phyloP scores from a whole-genome alignment of 2,888 invertebrate species.

The Saturnia japonica region DNA sequence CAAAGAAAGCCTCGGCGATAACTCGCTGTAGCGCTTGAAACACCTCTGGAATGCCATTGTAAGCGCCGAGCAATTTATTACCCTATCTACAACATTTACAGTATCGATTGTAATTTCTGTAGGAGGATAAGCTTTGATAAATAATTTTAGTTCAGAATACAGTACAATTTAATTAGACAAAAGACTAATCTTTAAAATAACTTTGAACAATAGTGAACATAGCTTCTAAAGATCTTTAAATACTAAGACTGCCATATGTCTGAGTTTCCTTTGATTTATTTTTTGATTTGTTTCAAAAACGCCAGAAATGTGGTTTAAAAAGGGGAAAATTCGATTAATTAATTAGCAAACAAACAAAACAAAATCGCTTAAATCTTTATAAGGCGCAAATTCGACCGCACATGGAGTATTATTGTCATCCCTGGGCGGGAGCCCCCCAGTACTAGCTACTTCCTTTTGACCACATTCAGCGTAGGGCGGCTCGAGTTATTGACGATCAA shows the following conservation, averaged over 20 bases:
- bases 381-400: too few species aligned
- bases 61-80: slow-evolving; percentile 65
- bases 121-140: slow-evolving; percentile 12
- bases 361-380: too few species aligned
- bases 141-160: slow-evolving; percentile 15
- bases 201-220: neutral
- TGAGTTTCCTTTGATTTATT: too few species aligned
- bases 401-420: too few species aligned
- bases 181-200: neutral
- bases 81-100: slow-evolving; percentile 51
- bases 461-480: too few species aligned
- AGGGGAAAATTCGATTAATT: too few species aligned
- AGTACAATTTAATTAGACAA: neutral
- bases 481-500: too few species aligned
- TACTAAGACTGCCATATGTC: too few species aligned
- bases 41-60: slow-evolving; percentile 73
- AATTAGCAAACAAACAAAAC: too few species aligned
- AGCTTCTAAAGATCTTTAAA: neutral
- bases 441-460: too few species aligned
- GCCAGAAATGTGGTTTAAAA: too few species aligned
- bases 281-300: slow-evolving; percentile 30
- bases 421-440: too few species aligned
- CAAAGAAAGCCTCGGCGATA: slow-evolving; percentile 61
- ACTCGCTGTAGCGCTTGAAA: slow-evolving; percentile 56
- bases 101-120: slow-evolving; percentile 6